phyloP scores from a whole-genome alignment of 2,888 invertebrate genomes.

The Dorcus parallelipipedus region DNA sequence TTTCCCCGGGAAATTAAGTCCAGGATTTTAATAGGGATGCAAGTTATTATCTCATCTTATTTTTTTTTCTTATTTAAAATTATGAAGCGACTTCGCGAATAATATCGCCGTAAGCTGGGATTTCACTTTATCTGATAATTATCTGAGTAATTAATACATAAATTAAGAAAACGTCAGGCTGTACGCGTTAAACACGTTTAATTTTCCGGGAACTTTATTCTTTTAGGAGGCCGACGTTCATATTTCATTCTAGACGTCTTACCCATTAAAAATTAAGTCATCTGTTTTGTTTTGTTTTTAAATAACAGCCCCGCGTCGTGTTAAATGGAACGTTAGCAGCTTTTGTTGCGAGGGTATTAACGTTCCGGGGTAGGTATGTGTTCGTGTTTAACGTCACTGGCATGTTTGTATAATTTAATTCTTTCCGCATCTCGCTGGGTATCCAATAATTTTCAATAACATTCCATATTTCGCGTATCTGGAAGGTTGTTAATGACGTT shows the following conservation, averaged over 20 bases:
- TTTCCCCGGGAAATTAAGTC: too few relatives aligned
- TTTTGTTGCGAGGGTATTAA: neutral
- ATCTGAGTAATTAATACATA: too few relatives aligned
- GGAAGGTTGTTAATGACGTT: constrained; percentile 8
- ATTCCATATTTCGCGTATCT: constrained; percentile 13
- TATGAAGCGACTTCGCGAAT: too few relatives aligned
- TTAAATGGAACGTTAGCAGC: neutral
- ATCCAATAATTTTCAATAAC: constrained; percentile 8
- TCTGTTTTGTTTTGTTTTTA: neutral
- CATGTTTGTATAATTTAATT: neutral
- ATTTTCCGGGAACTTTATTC: too few relatives aligned
- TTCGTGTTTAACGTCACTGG: neutral
- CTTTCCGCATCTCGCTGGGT: neutral
- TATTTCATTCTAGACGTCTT: neutral
- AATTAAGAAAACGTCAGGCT: too few relatives aligned
- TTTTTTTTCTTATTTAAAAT: too few relatives aligned
- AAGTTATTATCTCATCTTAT: too few relatives aligned
- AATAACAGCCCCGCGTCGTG: neutral
- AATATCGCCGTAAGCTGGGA: too few relatives aligned
- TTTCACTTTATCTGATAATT: too few relatives aligned
- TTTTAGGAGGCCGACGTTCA: neutral
- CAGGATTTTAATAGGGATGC: too few relatives aligned
- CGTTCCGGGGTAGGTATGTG: neutral
- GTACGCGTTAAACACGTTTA: too few relatives aligned
- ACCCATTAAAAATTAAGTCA: neutral